Percentiles rank a stretch among this genome's conserved stretches.
Evolutionary conservation across 2,888 invertebrate genomes (phyloP).

Genomic region (Coelopa pilipes): DNA sequence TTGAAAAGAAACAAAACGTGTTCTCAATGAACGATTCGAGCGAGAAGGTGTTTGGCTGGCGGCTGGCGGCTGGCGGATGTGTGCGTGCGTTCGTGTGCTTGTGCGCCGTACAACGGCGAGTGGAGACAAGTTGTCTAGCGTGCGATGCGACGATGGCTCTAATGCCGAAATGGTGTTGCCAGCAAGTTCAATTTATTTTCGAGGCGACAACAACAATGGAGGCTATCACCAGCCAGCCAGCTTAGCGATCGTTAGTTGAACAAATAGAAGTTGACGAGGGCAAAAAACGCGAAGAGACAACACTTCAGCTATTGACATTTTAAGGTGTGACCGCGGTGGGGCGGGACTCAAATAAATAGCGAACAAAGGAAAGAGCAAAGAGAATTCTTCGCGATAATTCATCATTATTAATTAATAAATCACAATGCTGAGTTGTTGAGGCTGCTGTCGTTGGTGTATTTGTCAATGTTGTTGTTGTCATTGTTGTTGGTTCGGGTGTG

Average conservation of each 20-base stretch:
- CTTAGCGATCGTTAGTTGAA: slow-evolving; percentile 24
- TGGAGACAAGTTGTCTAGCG: slow-evolving; percentile 41
- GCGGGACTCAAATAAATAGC: neutral
- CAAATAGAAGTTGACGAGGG: slow-evolving; percentile 23
- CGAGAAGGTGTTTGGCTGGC: neutral
- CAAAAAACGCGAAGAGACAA: neutral
- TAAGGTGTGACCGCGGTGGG: slow-evolving; percentile 36
- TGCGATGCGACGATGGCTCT: slow-evolving; percentile 2
- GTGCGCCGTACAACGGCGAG: slow-evolving; percentile 2
- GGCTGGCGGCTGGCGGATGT: neutral
- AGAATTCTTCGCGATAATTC: slow-evolving; percentile 30
- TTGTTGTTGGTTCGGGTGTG: slow-evolving; percentile 5
- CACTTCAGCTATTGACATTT: slow-evolving; percentile 29
- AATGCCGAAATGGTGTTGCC: slow-evolving; percentile 32
- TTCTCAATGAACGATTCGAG: slow-evolving; percentile 4
- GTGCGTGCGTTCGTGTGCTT: slow-evolving; percentile 4
- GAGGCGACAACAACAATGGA: slow-evolving; percentile 9
- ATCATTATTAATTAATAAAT: slow-evolving; percentile 41
- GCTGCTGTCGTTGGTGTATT: slow-evolving; percentile 3
- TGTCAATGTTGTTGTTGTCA: slow-evolving; percentile 7
- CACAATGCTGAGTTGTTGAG: slow-evolving; percentile 18
- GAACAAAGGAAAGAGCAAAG: slow-evolving; percentile 3
- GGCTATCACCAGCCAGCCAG: neutral
- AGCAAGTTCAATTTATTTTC: slow-evolving; percentile 9
- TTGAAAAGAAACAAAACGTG: slow-evolving; percentile 11